A percentile compares a stretch with the other conserved stretches of the same genome.
Conservation (phyloP, 1,140 invertebrate species). For the Drosophila elegans region DNA sequence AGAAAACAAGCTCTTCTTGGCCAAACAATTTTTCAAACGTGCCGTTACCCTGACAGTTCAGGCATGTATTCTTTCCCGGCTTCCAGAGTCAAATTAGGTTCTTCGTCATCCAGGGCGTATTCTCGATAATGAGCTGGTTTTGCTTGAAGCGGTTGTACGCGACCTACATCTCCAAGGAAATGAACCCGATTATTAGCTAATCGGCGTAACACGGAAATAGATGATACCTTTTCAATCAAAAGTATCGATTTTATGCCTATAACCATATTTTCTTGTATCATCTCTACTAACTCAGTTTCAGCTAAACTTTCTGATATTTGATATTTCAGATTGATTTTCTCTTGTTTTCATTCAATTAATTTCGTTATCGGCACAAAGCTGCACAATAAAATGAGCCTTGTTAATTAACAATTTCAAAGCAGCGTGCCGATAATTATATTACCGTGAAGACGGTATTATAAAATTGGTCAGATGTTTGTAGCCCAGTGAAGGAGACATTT, state of each 20-base stretch:
- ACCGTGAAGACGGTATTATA: no score
- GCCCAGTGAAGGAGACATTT: no score
- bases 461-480: no score
- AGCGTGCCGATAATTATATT: no score
- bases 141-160: not conserved
- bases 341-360: no score
- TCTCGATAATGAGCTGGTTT: not conserved
- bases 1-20: not conserved
- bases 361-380: no score
- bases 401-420: no score
- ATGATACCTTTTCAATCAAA: no score
- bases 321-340: no score
- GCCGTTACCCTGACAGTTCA: not conserved
- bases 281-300: conserved; percentile 4
- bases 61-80: not conserved
- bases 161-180: not conserved
- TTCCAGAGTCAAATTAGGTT: not conserved
- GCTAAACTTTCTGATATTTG: conserved; percentile 7
- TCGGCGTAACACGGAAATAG: not conserved
- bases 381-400: no score
- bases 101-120: not conserved
- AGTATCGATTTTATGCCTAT: not conserved
- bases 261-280: conserved; percentile 4
- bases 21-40: conserved; percentile 3
- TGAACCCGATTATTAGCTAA: not conserved